Evolutionary conservation across 2,113 vertebrate species (phyloP).

Genomic region (Aphyosemion australe): DNA sequence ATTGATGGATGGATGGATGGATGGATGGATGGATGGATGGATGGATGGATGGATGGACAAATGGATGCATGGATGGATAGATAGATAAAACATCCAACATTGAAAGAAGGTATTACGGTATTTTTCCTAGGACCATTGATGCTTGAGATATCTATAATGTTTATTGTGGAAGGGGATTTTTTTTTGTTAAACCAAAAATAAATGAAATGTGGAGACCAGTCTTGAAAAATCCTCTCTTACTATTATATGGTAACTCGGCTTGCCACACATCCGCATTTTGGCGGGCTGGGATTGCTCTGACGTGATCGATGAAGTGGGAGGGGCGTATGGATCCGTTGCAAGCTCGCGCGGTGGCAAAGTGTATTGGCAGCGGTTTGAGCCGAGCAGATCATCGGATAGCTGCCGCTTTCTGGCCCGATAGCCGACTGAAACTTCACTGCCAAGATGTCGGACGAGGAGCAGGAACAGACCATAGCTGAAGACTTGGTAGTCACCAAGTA

Average conservation of each 20-base stretch:
- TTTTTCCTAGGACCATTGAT: too few species aligned
- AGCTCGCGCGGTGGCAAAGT: constrained; percentile 2
- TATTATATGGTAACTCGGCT: not conserved
- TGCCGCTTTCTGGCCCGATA: constrained; percentile 3
- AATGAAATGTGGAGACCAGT: too few species aligned
- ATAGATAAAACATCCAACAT: too few species aligned
- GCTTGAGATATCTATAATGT: too few species aligned
- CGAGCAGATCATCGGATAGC: not conserved
- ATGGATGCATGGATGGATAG: too few species aligned
- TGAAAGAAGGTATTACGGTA: too few species aligned
- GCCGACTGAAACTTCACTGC: constrained; percentile 47
- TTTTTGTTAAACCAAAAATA: too few species aligned
- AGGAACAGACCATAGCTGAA: constrained; percentile 93
- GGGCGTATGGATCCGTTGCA: not conserved
- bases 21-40: too few species aligned
- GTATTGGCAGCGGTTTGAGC: not conserved
- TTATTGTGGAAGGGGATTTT: too few species aligned
- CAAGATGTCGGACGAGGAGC: constrained; percentile 86
- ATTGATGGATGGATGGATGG: too few species aligned
- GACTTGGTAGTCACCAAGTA: constrained; percentile 95
- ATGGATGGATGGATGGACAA: too few species aligned
- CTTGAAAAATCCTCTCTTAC: too few species aligned
- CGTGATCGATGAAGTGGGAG: not conserved
- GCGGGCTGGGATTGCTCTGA: constrained; percentile 26
- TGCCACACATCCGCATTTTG: constrained; percentile 21